Evolutionary conservation across 2,113 vertebrate species (phyloP).

Genomic region (Triplophysa rosa): DNA sequence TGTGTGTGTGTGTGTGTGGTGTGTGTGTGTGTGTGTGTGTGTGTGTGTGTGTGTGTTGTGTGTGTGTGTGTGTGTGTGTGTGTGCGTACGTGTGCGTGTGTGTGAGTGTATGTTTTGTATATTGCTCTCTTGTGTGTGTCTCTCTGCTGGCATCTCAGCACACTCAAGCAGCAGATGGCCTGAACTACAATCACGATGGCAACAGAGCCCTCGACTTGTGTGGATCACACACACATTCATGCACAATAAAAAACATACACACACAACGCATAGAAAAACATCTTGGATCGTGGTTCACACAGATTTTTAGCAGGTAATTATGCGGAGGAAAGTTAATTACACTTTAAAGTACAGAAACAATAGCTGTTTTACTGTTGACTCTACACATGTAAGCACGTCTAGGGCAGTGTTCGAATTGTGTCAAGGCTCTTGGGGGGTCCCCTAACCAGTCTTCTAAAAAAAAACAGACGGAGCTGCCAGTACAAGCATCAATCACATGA

Average conservation of each 20-base stretch:
- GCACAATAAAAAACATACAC: not conserved
- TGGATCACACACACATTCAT: slow-evolving; percentile 31
- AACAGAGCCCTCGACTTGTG: slow-evolving; percentile 37
- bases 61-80: not conserved
- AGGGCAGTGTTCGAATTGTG: too few species aligned
- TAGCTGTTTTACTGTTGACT: not conserved
- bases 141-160: slow-evolving; percentile 38
- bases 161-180: slow-evolving; percentile 49
- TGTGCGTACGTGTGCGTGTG: not conserved
- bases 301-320: not conserved
- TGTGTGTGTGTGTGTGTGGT: not conserved
- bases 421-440: too few species aligned
- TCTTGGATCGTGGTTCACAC: too few species aligned
- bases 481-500: too few species aligned
- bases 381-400: not conserved
- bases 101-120: too few species aligned
- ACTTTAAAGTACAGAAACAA: too few species aligned
- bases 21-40: not conserved
- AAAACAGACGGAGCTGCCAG: too few species aligned
- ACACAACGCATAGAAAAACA: too few species aligned
- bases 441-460: too few species aligned
- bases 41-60: not conserved
- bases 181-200: slow-evolving; percentile 48
- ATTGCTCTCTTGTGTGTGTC: slow-evolving; percentile 35
- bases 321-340: too few species aligned